phyloP scores from a whole-genome alignment of 2,113 vertebrate species.

The Prochilodus magdalenae region DNA sequence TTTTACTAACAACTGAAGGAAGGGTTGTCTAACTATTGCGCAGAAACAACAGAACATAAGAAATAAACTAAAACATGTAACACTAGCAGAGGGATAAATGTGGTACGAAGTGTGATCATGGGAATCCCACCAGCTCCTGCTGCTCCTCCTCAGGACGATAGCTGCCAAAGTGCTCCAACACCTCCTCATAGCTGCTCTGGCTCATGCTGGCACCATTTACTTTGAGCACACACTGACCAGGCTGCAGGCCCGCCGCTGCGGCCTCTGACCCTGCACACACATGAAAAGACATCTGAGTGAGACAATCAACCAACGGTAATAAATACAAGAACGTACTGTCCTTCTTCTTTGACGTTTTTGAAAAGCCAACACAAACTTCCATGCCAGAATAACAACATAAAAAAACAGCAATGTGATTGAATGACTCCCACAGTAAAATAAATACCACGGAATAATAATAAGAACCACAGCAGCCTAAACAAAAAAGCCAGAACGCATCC shows the following conservation, averaged over 20 bases:
- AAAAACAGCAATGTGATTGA: background rate
- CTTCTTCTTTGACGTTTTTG: background rate
- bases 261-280: constrained; percentile 85
- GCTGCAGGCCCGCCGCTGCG: constrained; percentile 85
- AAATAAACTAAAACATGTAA: no score
- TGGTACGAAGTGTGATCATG: background rate
- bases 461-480: constrained; percentile 10
- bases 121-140: constrained; percentile 53
- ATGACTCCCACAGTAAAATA: background rate
- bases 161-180: constrained; percentile 91
- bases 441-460: background rate
- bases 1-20: no score
- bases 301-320: background rate
- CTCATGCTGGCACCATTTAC: constrained; percentile 89
- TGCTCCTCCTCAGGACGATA: constrained; percentile 81
- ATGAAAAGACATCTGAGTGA: background rate
- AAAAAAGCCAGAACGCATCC: background rate
- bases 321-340: background rate
- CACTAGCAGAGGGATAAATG: no score
- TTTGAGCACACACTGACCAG: constrained; percentile 93
- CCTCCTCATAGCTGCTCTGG: constrained; percentile 79
- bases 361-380: background rate
- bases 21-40: no score
- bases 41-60: no score
- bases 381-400: background rate